Conservation (phyloP, 2,888 invertebrate species). For the Coelopa pilipes region DNA sequence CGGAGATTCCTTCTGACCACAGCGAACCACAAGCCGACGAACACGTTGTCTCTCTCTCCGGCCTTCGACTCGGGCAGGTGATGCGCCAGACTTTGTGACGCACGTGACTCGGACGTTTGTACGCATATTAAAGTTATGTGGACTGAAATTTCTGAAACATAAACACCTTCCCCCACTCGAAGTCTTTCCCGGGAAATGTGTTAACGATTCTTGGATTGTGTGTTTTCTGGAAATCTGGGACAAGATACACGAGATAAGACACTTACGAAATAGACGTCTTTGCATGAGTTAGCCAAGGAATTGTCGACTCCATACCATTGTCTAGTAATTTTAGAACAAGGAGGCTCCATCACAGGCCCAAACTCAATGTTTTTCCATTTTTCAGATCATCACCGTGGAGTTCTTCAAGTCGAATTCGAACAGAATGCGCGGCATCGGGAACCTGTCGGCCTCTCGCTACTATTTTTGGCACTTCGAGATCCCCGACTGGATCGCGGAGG, state of each 20-base stretch:
- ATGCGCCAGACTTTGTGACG: not conserved
- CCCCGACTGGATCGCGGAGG: conserved; percentile 78
- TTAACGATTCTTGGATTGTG: not conserved
- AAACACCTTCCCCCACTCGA: too few relatives aligned
- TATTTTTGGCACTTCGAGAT: conserved; percentile 69
- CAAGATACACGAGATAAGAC: too few relatives aligned
- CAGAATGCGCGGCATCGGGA: conserved; percentile 56
- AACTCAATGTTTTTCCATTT: conserved; percentile 10
- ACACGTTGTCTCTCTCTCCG: not conserved
- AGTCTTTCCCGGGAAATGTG: too few relatives aligned
- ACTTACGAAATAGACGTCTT: too few relatives aligned
- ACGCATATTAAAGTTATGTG: not conserved
- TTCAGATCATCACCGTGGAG: conserved; percentile 77
- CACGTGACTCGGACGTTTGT: not conserved
- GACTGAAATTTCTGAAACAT: not conserved
- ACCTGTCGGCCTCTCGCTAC: conserved; percentile 65
- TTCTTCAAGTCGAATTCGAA: conserved; percentile 66
- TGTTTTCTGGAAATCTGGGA: not conserved
- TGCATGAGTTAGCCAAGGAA: too few relatives aligned
- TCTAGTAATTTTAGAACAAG: too few relatives aligned
- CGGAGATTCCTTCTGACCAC: not conserved
- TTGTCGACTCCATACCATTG: too few relatives aligned
- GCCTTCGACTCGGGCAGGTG: not conserved
- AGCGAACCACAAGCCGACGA: not conserved
- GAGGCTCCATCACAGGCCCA: too few relatives aligned